phyloP scores from a whole-genome alignment of 2,797 vertebrate genomes.

The Lacerta viridis region DNA sequence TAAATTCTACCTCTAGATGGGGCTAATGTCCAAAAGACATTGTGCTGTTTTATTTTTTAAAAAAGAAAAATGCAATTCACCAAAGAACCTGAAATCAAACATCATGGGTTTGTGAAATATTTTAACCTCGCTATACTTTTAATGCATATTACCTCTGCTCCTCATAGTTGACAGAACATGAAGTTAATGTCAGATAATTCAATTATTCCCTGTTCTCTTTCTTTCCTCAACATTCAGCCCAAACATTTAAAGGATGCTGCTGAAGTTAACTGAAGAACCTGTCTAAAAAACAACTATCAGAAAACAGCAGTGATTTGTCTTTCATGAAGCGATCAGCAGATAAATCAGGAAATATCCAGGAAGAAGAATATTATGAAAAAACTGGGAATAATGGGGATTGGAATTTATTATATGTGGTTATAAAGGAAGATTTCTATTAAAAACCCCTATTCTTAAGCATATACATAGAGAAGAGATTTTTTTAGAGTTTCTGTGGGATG shows the following conservation, averaged over 20 bases:
- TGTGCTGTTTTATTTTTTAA: not conserved
- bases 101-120: conserved; percentile 70
- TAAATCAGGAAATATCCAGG: not conserved
- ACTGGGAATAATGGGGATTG: too few relatives aligned
- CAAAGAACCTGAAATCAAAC: conserved; percentile 64
- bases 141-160: conserved; percentile 39
- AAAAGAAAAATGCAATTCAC: conserved; percentile 38
- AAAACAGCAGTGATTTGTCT: not conserved
- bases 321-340: not conserved
- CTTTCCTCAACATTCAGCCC: not conserved
- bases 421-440: too few relatives aligned
- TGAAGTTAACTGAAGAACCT: not conserved
- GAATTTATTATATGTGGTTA: too few relatives aligned
- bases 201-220: conserved; percentile 30
- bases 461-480: too few relatives aligned
- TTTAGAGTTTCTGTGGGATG: too few relatives aligned
- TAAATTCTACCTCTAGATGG: conserved; percentile 77
- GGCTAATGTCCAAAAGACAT: conserved; percentile 54
- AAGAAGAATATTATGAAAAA: too few relatives aligned
- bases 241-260: not conserved
- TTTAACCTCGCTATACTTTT: conserved; percentile 66
- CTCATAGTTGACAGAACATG: not conserved
- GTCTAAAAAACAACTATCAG: not conserved
- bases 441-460: too few relatives aligned
- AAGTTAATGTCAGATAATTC: conserved; percentile 33